A percentile compares a stretch with the other conserved stretches of the same genome.
These are phyloP conservation scores for Rousettus madagascariensis DNA, from an alignment of 2,797 vertebrate genomes.

Conservation along the genomic window DNA sequence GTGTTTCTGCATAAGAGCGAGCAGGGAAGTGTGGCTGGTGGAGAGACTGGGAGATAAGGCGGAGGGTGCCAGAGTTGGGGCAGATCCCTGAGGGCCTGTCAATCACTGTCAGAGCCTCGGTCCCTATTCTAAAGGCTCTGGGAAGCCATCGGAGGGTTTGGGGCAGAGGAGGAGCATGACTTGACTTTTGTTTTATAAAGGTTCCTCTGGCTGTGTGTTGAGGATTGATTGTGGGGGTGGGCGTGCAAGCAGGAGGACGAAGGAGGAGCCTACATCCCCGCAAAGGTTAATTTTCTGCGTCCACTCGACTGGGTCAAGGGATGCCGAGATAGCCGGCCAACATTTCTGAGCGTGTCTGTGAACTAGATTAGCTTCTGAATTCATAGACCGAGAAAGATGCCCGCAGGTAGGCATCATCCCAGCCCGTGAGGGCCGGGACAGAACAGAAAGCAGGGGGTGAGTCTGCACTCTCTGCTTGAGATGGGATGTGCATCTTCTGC, in stretches of 20 bases:
- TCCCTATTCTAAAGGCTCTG: not conserved
- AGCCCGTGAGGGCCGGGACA: accelerated
- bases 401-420: not conserved
- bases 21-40: too few relatives aligned
- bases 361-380: not conserved
- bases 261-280: not conserved
- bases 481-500: not conserved
- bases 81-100: not conserved
- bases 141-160: not conserved
- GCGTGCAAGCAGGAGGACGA: not conserved
- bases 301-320: not conserved
- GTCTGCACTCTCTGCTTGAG: too few relatives aligned
- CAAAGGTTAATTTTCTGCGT: not conserved
- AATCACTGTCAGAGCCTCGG: not conserved
- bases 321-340: not conserved
- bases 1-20: not conserved
- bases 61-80: not conserved
- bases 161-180: not conserved
- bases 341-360: not conserved
- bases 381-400: not conserved
- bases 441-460: not conserved
- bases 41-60: not conserved
- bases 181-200: not conserved
- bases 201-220: not conserved
- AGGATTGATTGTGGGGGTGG: accelerated